These are phyloP conservation scores for Scarus forsteni DNA, from an alignment of 2,797 vertebrate genomes.

Conservation along the genomic window DNA sequence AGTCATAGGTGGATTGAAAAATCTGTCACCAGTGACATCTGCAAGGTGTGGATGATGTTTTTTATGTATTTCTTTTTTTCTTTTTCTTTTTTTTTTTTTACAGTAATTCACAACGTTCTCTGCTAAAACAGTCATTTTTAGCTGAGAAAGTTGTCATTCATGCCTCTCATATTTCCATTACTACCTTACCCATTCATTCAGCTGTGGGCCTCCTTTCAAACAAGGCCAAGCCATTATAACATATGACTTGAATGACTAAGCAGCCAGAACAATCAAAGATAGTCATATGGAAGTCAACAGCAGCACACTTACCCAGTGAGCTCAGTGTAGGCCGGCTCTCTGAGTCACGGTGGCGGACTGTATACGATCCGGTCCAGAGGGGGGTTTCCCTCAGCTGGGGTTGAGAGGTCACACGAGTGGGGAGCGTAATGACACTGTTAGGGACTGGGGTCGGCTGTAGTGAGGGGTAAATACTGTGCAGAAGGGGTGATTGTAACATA, in stretches of 20 bases:
- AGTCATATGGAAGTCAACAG: slow-evolving; percentile 57
- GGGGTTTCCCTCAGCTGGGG: slow-evolving; percentile 46
- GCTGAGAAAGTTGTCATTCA: slow-evolving; percentile 6
- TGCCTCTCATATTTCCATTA: slow-evolving; percentile 21
- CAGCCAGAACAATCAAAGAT: slow-evolving; percentile 62
- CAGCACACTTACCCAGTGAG: slow-evolving; percentile 61
- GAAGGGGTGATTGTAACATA: slow-evolving; percentile 3
- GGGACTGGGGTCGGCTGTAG: slow-evolving; percentile 30
- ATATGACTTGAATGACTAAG: slow-evolving; percentile 60
- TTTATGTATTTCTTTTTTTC: no score
- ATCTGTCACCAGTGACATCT: no score
- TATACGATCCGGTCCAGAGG: slow-evolving; percentile 21
- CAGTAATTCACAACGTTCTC: background rate
- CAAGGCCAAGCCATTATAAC: slow-evolving; percentile 50
- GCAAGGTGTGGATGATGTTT: no score
- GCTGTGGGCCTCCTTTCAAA: slow-evolving; percentile 36
- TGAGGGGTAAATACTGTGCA: slow-evolving; percentile 30
- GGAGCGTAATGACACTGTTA: slow-evolving; percentile 24
- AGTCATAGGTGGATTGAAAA: no score
- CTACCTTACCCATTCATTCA: slow-evolving; percentile 40
- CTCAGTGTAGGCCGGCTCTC: slow-evolving; percentile 43
- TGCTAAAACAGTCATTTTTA: slow-evolving; percentile 25
- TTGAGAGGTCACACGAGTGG: slow-evolving; percentile 62
- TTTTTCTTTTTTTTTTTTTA: no score
- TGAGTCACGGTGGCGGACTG: slow-evolving; percentile 58